Evolutionary conservation across 2,113 vertebrate species (phyloP).

Genomic region (Nestor notabilis): DNA sequence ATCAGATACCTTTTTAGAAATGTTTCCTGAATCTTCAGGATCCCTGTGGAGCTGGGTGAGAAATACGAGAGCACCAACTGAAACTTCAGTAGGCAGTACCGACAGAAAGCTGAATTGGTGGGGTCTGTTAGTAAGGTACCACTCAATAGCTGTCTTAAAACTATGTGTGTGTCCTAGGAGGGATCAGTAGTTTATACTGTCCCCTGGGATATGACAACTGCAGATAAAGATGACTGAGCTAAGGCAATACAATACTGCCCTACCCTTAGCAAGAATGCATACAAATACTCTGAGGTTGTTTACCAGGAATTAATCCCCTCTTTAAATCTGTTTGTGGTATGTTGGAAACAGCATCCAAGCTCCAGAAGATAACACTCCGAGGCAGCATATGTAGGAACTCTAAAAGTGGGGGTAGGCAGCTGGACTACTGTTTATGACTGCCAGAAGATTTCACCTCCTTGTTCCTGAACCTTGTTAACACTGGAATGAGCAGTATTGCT

Average conservation of each 20-base stretch:
- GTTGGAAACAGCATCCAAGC: constrained; percentile 40
- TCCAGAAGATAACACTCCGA: constrained; percentile 49
- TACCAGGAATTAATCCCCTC: constrained; percentile 54
- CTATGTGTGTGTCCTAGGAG: constrained; percentile 42
- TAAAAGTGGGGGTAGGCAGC: neutral
- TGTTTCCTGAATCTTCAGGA: neutral
- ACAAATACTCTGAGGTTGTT: constrained; percentile 54
- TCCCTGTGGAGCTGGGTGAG: neutral
- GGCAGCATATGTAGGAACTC: neutral
- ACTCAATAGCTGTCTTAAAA: neutral
- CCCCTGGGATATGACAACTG: constrained; percentile 53
- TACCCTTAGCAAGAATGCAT: constrained; percentile 62
- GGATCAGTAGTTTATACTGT: constrained; percentile 10
- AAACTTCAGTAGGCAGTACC: neutral
- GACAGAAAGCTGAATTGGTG: neutral
- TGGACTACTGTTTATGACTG: neutral
- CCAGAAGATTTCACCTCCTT: constrained; percentile 5
- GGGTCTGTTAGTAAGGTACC: neutral
- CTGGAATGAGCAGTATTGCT: constrained; percentile 19
- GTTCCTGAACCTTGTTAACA: neutral
- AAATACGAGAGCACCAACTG: neutral
- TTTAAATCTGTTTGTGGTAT: constrained; percentile 57
- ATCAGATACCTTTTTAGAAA: neutral
- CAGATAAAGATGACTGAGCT: constrained; percentile 56
- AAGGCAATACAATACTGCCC: constrained; percentile 50